Evolutionary conservation across 2,113 vertebrate genomes (phyloP).

Genomic region (Clupea harengus): DNA sequence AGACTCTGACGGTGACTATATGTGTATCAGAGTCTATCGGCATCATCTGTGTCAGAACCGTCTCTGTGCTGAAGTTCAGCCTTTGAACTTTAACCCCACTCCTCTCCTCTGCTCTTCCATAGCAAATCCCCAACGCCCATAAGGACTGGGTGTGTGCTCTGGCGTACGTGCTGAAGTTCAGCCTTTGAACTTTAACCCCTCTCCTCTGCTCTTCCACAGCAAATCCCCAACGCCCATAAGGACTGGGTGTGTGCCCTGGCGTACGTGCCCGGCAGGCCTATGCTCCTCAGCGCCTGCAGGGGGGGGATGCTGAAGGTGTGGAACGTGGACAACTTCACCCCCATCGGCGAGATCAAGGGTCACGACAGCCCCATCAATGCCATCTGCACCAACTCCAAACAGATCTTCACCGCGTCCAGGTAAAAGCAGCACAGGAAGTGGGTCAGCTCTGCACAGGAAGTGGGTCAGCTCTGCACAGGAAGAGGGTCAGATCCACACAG

Average conservation of each 20-base stretch:
- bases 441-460: not conserved
- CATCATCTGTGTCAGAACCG: no score
- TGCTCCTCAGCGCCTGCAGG: conserved; percentile 91
- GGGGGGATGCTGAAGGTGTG: conserved; percentile 92
- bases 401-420: conserved; percentile 97
- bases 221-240: conserved; percentile 97
- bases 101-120: conserved; percentile 26
- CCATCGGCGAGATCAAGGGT: conserved; percentile 90
- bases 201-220: conserved; percentile 66
- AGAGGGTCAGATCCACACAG: not conserved
- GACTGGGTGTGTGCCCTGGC: conserved; percentile 97
- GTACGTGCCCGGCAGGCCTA: conserved; percentile 85
- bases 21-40: no score
- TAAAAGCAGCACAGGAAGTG: conserved; percentile 48
- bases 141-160: conserved; percentile 98
- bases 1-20: no score
- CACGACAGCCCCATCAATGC: conserved; percentile 96
- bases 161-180: conserved; percentile 75
- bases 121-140: conserved; percentile 98
- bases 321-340: conserved; percentile 94
- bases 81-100: no score
- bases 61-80: no score
- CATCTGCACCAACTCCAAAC: conserved; percentile 91
- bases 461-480: not conserved
- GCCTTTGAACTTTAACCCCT: not conserved